Conservation (phyloP, 1,140 invertebrate species). For the Chymomyza costata region DNA sequence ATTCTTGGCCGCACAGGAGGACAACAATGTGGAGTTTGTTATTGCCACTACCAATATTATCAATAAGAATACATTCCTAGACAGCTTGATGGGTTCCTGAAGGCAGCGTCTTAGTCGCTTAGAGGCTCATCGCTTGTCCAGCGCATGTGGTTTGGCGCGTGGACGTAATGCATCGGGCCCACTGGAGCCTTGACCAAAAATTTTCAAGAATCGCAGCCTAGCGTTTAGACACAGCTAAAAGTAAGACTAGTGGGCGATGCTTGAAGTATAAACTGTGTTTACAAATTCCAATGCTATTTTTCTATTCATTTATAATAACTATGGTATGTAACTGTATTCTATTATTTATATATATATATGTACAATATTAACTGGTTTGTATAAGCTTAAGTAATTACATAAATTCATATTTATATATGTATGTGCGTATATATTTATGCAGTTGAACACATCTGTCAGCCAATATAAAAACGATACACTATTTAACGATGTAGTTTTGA, state of each 20-base stretch:
- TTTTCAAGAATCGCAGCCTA: not conserved
- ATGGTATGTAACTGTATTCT: too few species aligned
- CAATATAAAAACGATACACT: too few species aligned
- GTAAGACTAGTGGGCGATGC: too few species aligned
- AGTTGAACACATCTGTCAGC: too few species aligned
- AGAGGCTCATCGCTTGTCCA: constrained; percentile 34
- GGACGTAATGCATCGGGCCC: constrained; percentile 46
- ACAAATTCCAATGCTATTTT: constrained; percentile 17
- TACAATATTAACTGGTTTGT: not conserved
- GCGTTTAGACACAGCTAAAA: not conserved
- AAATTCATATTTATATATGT: constrained; percentile 8
- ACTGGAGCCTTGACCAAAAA: constrained; percentile 23
- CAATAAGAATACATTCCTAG: constrained; percentile 90
- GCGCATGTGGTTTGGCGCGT: constrained; percentile 38
- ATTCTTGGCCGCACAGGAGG: constrained; percentile 94
- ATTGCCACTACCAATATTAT: constrained; percentile 95
- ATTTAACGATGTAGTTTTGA: too few species aligned
- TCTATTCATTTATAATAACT: too few species aligned
- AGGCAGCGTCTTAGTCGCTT: constrained; percentile 41
- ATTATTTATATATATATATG: constrained; percentile 6
- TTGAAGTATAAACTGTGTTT: too few species aligned
- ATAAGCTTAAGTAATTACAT: not conserved
- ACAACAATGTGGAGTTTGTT: constrained; percentile 93
- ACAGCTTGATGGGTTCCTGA: constrained; percentile 54
- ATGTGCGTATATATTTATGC: too few species aligned